phyloP scores from a whole-genome alignment of 2,113 vertebrate species.

The Aspidoscelis tigris region DNA sequence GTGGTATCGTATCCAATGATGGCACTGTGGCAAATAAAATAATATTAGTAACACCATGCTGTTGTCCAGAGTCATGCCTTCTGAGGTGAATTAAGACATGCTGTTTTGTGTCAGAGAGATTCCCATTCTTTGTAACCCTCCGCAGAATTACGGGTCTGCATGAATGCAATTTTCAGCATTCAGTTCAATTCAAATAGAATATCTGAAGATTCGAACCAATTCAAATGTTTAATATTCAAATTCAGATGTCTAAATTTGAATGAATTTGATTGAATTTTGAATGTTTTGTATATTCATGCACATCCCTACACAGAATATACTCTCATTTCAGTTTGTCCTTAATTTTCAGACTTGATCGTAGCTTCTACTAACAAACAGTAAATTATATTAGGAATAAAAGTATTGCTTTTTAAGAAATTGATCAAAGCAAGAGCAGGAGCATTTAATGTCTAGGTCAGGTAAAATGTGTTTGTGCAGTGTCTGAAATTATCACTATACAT shows the following conservation, averaged over 20 bases:
- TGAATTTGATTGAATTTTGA: background rate
- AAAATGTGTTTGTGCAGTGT: background rate
- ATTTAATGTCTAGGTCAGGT: background rate
- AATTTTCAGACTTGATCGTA: background rate
- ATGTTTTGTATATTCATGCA: background rate
- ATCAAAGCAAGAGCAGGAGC: slow-evolving; percentile 10
- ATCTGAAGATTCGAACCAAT: too few species aligned
- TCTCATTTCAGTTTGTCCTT: background rate
- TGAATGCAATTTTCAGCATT: too few species aligned
- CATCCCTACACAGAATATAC: background rate
- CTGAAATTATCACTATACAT: background rate
- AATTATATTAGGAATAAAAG: slow-evolving; percentile 25
- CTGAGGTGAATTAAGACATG: background rate
- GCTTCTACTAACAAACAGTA: background rate
- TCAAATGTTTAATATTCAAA: too few species aligned
- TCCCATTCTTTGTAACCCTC: too few species aligned
- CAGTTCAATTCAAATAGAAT: too few species aligned
- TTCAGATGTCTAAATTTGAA: too few species aligned
- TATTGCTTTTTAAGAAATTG: slow-evolving; percentile 27
- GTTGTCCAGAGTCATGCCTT: background rate
- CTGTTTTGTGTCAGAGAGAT: background rate
- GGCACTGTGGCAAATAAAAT: background rate
- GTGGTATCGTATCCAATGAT: background rate
- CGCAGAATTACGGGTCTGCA: background rate
- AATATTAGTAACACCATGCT: background rate